Evolutionary conservation across 1,140 invertebrate genomes (phyloP).

Genomic region (Sitobion miscanthi): DNA sequence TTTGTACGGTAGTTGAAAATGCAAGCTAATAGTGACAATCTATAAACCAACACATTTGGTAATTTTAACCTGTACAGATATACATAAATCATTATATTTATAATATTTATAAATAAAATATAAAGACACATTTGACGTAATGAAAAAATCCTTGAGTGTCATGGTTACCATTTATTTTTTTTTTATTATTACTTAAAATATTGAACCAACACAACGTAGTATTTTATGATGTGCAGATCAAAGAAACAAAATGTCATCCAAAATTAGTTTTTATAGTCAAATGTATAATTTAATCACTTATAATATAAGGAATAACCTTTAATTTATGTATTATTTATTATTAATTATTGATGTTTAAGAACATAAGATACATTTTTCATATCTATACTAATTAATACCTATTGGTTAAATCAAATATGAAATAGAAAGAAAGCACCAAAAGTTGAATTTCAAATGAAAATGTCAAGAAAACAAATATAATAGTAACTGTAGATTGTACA

Average conservation of each 20-base stretch:
- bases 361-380: not conserved
- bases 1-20: too few species aligned
- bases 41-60: not conserved
- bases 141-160: not conserved
- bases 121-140: not conserved
- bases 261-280: not conserved
- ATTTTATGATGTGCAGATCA: not conserved
- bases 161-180: not conserved
- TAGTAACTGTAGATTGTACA: not conserved
- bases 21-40: too few species aligned
- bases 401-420: not conserved
- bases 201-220: not conserved
- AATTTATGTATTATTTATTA: not conserved
- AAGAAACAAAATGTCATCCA: not conserved
- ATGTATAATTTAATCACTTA: not conserved
- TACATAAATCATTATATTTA: not conserved
- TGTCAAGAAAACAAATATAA: not conserved
- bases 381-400: not conserved
- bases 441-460: not conserved
- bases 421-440: too few species aligned
- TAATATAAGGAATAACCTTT: not conserved
- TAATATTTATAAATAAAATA: conserved; percentile 12
- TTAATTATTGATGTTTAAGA: not conserved
- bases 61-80: not conserved
- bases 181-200: not conserved